Evolutionary conservation across 2,113 vertebrate species (phyloP).

Genomic region (Amblyornis subalaris): DNA sequence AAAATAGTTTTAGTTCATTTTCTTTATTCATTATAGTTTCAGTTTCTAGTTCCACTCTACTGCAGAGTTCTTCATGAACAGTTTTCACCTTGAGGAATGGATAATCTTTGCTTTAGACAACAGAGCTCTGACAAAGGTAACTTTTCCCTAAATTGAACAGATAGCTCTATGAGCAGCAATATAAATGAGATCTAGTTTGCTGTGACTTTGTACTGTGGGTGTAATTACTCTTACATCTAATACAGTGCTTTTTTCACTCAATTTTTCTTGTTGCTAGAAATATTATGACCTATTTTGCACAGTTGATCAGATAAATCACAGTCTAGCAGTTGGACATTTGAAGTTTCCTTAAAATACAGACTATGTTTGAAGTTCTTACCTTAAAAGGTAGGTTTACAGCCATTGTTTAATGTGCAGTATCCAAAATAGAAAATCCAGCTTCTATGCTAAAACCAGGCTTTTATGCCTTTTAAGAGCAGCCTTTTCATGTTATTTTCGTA

Average conservation of each 20-base stretch:
- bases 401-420: not conserved
- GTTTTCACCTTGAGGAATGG: not conserved
- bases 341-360: not conserved
- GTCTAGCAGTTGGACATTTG: not conserved
- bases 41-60: not conserved
- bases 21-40: not conserved
- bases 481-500: not conserved
- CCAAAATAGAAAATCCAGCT: not conserved
- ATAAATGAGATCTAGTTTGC: not conserved
- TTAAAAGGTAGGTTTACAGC: not conserved
- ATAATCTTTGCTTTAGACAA: not conserved
- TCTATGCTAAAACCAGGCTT: not conserved
- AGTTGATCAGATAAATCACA: not conserved
- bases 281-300: not conserved
- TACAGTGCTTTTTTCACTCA: not conserved
- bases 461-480: not conserved
- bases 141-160: not conserved
- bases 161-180: not conserved
- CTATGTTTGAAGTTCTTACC: not conserved
- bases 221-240: not conserved
- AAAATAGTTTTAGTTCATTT: not conserved
- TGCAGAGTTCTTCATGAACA: not conserved
- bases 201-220: not conserved
- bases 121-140: not conserved
- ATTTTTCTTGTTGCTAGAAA: not conserved